Evolutionary conservation across 2,113 vertebrate genomes (phyloP).

Genomic region (Leucopsar rothschildi): DNA sequence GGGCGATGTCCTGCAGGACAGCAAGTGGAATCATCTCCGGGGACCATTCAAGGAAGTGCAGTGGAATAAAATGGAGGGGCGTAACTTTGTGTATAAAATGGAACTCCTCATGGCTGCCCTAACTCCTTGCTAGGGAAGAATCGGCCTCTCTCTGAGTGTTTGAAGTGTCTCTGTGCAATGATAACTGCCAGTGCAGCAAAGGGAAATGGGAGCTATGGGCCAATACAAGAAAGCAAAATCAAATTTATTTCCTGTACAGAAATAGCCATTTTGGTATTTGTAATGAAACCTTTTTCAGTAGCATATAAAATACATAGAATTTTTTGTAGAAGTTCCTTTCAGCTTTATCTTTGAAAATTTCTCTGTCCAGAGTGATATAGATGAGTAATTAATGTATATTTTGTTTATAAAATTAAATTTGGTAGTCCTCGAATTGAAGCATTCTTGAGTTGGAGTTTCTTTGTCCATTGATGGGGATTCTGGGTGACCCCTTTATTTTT

Average conservation of each 20-base stretch:
- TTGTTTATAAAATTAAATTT: background rate
- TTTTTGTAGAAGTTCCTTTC: background rate
- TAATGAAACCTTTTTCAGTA: background rate
- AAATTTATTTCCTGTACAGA: background rate
- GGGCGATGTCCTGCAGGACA: slow-evolving; percentile 89
- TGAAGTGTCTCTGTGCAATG: background rate
- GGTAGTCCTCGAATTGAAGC: background rate
- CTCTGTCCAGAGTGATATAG: background rate
- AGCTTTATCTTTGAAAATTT: background rate
- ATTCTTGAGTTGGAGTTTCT: background rate
- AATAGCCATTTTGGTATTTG: background rate
- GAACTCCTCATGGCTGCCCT: slow-evolving; percentile 96
- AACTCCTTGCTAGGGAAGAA: slow-evolving; percentile 77
- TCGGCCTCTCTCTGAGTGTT: background rate
- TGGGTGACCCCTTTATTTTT: background rate
- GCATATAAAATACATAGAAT: background rate
- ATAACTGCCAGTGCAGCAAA: background rate
- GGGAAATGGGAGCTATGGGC: background rate
- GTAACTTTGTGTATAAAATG: slow-evolving; percentile 98
- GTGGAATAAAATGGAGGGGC: slow-evolving; percentile 96
- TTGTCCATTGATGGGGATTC: background rate
- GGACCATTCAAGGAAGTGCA: slow-evolving; percentile 91
- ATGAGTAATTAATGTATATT: background rate
- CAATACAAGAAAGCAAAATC: background rate
- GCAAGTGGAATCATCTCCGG: slow-evolving; percentile 91